Conservation (phyloP, 2,888 invertebrate genomes). For the Chirona hameri region DNA sequence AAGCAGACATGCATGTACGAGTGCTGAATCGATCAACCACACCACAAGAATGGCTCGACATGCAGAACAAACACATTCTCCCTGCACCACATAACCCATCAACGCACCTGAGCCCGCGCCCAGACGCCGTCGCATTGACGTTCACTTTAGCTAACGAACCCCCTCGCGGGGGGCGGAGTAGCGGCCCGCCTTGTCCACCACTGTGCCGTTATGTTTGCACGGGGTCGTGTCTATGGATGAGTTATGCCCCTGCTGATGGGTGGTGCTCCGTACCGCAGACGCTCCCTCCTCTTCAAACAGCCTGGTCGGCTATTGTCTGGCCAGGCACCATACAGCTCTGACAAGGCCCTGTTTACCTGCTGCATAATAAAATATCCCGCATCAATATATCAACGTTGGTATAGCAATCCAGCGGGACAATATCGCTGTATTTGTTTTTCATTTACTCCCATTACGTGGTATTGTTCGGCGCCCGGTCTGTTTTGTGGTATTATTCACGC, state of each 20-base stretch:
- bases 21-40: too few species aligned
- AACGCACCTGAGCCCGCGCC: background rate
- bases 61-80: background rate
- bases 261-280: background rate
- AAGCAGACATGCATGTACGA: too few species aligned
- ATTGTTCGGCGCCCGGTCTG: background rate
- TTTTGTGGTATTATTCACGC: conserved; percentile 14
- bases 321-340: background rate
- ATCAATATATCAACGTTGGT: background rate
- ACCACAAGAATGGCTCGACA: too few species aligned
- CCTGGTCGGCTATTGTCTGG: background rate
- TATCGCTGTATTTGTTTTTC: conserved; percentile 1
- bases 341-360: background rate
- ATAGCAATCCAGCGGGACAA: background rate
- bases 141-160: background rate
- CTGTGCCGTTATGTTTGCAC: background rate
- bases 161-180: background rate
- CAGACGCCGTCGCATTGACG: background rate
- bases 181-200: background rate
- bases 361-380: background rate
- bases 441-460: conserved; percentile 3
- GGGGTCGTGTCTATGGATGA: background rate
- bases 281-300: background rate
- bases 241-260: background rate
- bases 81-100: background rate